phyloP scores from a whole-genome alignment of 1,140 invertebrate species.

The Aradophagus sp. region DNA sequence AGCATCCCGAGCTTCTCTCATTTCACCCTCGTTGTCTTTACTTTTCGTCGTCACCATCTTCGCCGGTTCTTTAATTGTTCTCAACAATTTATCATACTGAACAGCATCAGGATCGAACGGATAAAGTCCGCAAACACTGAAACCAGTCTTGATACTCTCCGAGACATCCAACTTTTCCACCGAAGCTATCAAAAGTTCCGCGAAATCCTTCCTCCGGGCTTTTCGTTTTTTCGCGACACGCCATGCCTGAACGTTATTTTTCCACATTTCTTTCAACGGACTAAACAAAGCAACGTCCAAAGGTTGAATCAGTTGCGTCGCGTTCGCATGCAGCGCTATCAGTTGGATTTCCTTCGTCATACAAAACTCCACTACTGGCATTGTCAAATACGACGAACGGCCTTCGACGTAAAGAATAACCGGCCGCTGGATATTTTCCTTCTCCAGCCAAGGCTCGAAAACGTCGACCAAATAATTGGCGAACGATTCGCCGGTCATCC shows the following conservation, averaged over 20 bases:
- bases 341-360: too few species aligned
- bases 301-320: too few species aligned
- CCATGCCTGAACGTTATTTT: conserved; percentile 52
- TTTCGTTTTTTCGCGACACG: conserved; percentile 14
- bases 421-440: conserved; percentile 34
- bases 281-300: too few species aligned
- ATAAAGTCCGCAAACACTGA: conserved; percentile 4
- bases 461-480: conserved; percentile 60
- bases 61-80: conserved; percentile 23
- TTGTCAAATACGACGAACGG: too few species aligned
- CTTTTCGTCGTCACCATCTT: too few species aligned
- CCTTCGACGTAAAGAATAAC: neutral
- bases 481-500: conserved; percentile 60
- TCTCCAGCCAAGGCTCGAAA: conserved; percentile 61
- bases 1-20: neutral
- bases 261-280: conserved; percentile 61
- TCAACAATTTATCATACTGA: conserved; percentile 2
- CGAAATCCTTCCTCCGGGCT: conserved; percentile 10
- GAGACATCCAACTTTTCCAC: conserved; percentile 2
- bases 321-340: too few species aligned
- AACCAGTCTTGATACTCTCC: conserved; percentile 3
- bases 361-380: too few species aligned
- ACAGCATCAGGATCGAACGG: conserved; percentile 12
- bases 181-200: conserved; percentile 5
- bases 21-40: too few species aligned